phyloP scores from a whole-genome alignment of 2,113 vertebrate genomes.

The Tautogolabrus adspersus region DNA sequence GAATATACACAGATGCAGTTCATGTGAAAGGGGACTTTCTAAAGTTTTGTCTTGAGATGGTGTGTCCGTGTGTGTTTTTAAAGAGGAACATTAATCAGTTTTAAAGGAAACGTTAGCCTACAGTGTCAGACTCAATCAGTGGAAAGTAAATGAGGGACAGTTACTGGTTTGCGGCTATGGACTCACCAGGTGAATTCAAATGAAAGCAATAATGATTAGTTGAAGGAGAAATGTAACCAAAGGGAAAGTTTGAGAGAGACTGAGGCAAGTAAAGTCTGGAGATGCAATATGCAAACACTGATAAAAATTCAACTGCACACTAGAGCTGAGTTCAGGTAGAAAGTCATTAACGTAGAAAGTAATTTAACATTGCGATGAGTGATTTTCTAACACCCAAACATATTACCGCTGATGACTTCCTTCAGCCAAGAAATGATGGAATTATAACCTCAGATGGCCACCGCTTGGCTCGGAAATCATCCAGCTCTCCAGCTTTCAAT shows the following conservation, averaged over 20 bases:
- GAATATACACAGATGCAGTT: background rate
- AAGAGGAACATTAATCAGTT: background rate
- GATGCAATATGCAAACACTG: background rate
- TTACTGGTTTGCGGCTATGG: background rate
- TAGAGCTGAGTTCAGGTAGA: constrained; percentile 12
- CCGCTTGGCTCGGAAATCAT: constrained; percentile 54
- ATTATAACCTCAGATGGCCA: constrained; percentile 51
- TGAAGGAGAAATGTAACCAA: constrained; percentile 16
- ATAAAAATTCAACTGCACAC: background rate
- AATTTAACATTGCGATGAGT: constrained; percentile 46
- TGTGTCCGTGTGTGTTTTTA: background rate
- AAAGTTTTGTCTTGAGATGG: background rate
- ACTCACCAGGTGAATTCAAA: constrained; percentile 4
- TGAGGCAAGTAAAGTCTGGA: background rate
- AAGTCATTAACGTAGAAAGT: constrained; percentile 36
- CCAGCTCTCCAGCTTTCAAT: background rate
- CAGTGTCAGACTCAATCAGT: constrained; percentile 13
- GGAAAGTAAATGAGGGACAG: background rate
- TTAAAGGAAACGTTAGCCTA: background rate
- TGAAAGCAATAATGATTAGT: constrained; percentile 3
- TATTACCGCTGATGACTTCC: constrained; percentile 64
- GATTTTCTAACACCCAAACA: constrained; percentile 49
- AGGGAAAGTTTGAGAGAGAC: background rate
- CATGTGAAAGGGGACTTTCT: background rate
- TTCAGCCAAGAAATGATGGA: constrained; percentile 57